Conservation (phyloP, 2,113 vertebrate species). For the Echinops telfairi region DNA sequence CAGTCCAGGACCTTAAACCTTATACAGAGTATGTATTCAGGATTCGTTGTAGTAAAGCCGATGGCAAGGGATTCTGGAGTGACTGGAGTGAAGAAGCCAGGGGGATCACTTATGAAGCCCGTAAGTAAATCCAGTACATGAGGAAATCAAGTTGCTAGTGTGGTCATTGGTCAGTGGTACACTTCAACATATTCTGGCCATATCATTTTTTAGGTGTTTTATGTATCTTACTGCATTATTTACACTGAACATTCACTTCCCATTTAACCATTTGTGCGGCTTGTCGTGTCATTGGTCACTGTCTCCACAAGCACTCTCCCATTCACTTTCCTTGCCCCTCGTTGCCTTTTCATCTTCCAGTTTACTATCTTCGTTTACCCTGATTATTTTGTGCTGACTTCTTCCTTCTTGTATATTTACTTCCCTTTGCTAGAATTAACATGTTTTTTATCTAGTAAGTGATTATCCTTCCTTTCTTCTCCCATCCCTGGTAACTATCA, state of each 20-base stretch:
- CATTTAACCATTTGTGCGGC: neutral
- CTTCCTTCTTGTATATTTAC: too few relatives aligned
- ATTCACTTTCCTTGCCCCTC: neutral
- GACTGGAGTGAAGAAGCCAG: slow-evolving; percentile 91
- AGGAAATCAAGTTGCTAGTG: neutral
- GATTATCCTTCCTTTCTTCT: too few relatives aligned
- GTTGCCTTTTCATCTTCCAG: neutral
- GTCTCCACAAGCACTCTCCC: neutral
- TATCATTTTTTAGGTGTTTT: neutral
- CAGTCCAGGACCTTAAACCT: slow-evolving; percentile 91
- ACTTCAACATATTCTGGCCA: too few relatives aligned
- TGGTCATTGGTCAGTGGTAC: neutral
- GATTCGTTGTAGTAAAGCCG: slow-evolving; percentile 88
- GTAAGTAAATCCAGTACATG: slow-evolving; percentile 87
- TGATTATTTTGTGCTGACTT: too few relatives aligned
- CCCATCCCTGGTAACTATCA: too few relatives aligned
- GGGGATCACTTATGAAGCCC: slow-evolving; percentile 88
- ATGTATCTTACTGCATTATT: neutral
- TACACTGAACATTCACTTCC: neutral
- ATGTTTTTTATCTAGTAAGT: too few relatives aligned
- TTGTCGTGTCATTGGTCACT: neutral
- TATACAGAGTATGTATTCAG: slow-evolving; percentile 90
- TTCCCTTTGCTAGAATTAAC: too few relatives aligned
- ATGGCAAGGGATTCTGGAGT: slow-evolving; percentile 91
- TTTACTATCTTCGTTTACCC: too few relatives aligned